These are phyloP conservation scores for Lithodes maja DNA, from an alignment of 2,888 invertebrate species.

Conservation along the genomic window DNA sequence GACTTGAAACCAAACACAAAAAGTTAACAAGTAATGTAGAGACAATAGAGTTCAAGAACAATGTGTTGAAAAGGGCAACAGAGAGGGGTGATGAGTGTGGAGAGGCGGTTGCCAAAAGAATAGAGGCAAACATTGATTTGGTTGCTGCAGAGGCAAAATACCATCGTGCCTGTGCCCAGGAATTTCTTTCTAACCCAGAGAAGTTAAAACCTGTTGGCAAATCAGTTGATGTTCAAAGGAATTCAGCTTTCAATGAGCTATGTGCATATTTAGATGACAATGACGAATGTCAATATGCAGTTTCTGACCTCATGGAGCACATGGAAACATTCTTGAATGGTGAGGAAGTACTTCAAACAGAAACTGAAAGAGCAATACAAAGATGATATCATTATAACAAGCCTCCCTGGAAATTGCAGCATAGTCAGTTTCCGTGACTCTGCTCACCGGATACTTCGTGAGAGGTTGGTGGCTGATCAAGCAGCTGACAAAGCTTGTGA, in stretches of 20 bases:
- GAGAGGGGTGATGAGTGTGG: constrained; percentile 33
- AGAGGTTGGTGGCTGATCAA: constrained; percentile 23
- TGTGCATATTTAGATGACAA: constrained; percentile 31
- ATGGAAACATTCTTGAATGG: constrained; percentile 22
- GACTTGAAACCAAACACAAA: too few relatives aligned
- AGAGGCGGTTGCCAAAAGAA: constrained; percentile 21
- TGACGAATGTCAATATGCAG: constrained; percentile 33
- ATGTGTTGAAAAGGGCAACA: background rate
- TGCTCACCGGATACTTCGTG: constrained; percentile 27
- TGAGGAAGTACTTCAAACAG: constrained; percentile 36
- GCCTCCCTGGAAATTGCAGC: constrained; percentile 29
- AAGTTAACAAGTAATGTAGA: constrained; percentile 33
- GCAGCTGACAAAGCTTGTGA: constrained; percentile 21
- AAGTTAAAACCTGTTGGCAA: background rate
- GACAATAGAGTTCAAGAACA: constrained; percentile 11
- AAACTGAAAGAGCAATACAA: constrained; percentile 26
- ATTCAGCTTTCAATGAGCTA: constrained; percentile 24
- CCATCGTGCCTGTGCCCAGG: background rate
- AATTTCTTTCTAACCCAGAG: constrained; percentile 1
- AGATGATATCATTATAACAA: constrained; percentile 34
- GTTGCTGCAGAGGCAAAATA: constrained; percentile 31
- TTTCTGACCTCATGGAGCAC: constrained; percentile 25
- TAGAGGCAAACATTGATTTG: constrained; percentile 23
- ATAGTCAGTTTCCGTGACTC: constrained; percentile 36
- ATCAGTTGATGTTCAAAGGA: constrained; percentile 11